phyloP scores from a whole-genome alignment of 2,888 invertebrate genomes.

The Aquatica leii region DNA sequence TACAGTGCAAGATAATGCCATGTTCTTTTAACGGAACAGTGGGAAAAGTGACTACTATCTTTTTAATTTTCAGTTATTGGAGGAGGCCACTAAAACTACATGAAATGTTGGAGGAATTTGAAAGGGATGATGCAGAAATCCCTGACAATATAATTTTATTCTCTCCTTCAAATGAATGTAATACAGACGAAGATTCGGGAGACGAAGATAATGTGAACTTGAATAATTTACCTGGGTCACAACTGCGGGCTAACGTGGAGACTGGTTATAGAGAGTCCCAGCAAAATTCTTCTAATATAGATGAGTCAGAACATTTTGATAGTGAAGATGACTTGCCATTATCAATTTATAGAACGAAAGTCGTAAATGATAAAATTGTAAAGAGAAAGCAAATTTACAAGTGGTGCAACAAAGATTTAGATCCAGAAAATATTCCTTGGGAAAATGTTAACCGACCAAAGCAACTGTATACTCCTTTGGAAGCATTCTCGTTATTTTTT shows the following conservation, averaged over 20 bases:
- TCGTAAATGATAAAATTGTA: slow-evolving; percentile 14
- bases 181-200: slow-evolving; percentile 35
- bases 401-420: slow-evolving; percentile 16
- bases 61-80: slow-evolving; percentile 5
- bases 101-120: not conserved
- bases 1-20: no score
- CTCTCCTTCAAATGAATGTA: not conserved
- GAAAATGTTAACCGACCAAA: not conserved
- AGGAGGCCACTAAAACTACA: slow-evolving; percentile 1
- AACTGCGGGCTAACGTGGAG: slow-evolving; percentile 28
- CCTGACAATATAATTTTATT: not conserved
- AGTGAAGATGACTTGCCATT: slow-evolving; percentile 24
- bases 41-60: slow-evolving; percentile 1
- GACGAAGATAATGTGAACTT: slow-evolving; percentile 27
- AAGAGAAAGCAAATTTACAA: slow-evolving; percentile 20
- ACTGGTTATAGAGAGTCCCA: slow-evolving; percentile 9
- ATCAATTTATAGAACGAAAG: slow-evolving; percentile 21
- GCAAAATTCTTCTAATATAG: slow-evolving; percentile 8
- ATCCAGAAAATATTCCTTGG: slow-evolving; percentile 20
- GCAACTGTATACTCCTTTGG: slow-evolving; percentile 1
- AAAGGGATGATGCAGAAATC: no score
- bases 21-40: not conserved
- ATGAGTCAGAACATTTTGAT: slow-evolving; percentile 7
- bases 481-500: slow-evolving; percentile 6
- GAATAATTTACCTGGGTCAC: slow-evolving; percentile 34